Percentiles rank a stretch among this genome's conserved stretches.
Evolutionary conservation across 2,113 vertebrate species (phyloP).

Genomic region (Phalacrocorax pelagicus): DNA sequence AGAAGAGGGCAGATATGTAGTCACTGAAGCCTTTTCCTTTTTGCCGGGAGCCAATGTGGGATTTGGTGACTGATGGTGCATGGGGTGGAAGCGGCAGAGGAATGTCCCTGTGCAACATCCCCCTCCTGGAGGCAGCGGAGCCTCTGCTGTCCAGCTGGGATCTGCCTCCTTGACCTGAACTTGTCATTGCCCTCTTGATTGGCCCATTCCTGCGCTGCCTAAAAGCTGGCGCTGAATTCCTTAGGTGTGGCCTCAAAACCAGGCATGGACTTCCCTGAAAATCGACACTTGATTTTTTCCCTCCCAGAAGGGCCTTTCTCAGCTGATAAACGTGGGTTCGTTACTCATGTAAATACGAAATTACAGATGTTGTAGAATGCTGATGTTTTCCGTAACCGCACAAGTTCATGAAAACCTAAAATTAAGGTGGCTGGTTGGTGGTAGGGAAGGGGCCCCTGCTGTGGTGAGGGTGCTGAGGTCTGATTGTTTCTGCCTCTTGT

Average conservation of each 20-base stretch:
- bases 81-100: not conserved
- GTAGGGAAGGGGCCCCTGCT: not conserved
- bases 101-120: not conserved
- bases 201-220: constrained; percentile 50
- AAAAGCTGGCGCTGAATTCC: constrained; percentile 54
- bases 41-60: not conserved
- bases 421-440: not conserved
- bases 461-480: accelerated
- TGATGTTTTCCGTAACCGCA: not conserved
- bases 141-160: constrained; percentile 74
- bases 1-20: not conserved
- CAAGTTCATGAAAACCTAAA: not conserved
- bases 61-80: not conserved
- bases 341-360: accelerated
- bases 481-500: not conserved
- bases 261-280: constrained; percentile 65
- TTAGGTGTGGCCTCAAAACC: constrained; percentile 69
- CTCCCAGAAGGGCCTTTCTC: not conserved
- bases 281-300: not conserved
- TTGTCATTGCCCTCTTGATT: constrained; percentile 24
- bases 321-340: not conserved
- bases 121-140: not conserved
- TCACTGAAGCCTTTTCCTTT: not conserved
- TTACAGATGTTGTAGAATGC: too few relatives aligned
- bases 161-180: constrained; percentile 62